Base-by-base conservation (phyloP, 2,113 vertebrate species). In the Excalfactoria chinensis region DNA sequence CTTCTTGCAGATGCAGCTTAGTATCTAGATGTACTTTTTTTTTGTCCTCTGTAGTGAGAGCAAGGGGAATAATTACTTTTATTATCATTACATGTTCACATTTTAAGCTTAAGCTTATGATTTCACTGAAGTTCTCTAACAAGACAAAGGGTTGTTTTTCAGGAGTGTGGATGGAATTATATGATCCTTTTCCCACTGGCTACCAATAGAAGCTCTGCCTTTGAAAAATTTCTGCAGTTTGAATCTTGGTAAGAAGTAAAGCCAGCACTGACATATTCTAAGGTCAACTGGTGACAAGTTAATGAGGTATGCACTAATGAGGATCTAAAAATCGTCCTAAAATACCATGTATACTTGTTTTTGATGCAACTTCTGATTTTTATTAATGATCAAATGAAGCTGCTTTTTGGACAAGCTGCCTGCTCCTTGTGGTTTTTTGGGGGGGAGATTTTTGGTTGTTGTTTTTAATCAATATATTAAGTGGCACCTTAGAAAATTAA, bases 401-500 rank as follows among this genome's bases (percentile, higher is more conserved):
- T 74, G 69, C 41, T 72, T 69, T 76, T 26, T 35, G 46, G 64
- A 48, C 62, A 93, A 89, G 58, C 74, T 90, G 77, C 60, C 82
- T 89, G 83, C 58, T 73, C 46, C 41, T 40, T 12, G 12, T 37
- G 26, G 5, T 40, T 63, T 68, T 23, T 12, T 11, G 26, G 26
- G 26, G 51, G 51, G 14, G 51, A 53, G 26, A 5, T n/a, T 66
- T 25, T 43, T 59, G 7, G 14, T 67, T 56, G 53, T 18, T 20
- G 44, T 55, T 37, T 22, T 34, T n/a, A 76, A 87, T 44, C 84
- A 76, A 93, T 88, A 60, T 88, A 86, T 73, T 82, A 85, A 92
- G 93, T 8, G 78, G 91, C 95, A 96, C 95, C 94, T 94, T 95
- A 96, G 91, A 95, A 46, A 95, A 90, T 92, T 63, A 93, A 89